Evolutionary conservation across 1,140 invertebrate species (phyloP), one percentile per base, ranked within the genome.

Genomic region (Megathymus violae): DNA sequence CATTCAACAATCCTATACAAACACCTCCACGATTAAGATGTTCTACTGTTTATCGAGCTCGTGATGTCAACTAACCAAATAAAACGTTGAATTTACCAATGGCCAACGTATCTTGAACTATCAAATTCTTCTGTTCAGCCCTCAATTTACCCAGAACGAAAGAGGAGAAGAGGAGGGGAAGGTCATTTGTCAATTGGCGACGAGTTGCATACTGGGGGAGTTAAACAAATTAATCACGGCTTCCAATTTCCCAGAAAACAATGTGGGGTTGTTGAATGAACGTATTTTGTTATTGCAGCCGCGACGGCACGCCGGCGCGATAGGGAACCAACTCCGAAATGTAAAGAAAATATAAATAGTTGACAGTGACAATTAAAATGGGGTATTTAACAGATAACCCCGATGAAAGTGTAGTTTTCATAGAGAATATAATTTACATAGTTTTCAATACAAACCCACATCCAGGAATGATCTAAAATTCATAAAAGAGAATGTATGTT

Each of bases 201-300:
- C 77, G 79, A 81, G 82, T 80, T 78, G 76, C 76, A 82, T 68
- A 73, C 62, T 73, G 77, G 85, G 85, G 83, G 83, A 78, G 72
- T 85, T 80, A 78, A 84, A 80, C 82, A 81, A 85, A 88, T 88
- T 88, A 88, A 88, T 88, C 85, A 85, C 69, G 41, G 71, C 50
- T 67, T 87, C 83, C 85, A 88, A 88, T 88, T 88, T 84, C 69
- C 69, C 64, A 80, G 82, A 85, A 80, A 85, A 88, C 85, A 88
- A 87, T 87, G 78, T 66, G 69, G 72, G 78, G 74, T 67, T 62
- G 67, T 51, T 65, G 65, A 64, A 71, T 71, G 54, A 71, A 54
- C 22, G 64, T 63, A 69, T 52, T 63, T 59, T 63, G 69, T 68
- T 71, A 68, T 67, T 71, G 62, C 64, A 54, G 40, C 13, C 44